Percentiles rank a stretch among this genome's conserved stretches.
These are phyloP conservation scores for Chelon labrosus DNA, from an alignment of 2,797 vertebrate species.

Conservation along the genomic window DNA sequence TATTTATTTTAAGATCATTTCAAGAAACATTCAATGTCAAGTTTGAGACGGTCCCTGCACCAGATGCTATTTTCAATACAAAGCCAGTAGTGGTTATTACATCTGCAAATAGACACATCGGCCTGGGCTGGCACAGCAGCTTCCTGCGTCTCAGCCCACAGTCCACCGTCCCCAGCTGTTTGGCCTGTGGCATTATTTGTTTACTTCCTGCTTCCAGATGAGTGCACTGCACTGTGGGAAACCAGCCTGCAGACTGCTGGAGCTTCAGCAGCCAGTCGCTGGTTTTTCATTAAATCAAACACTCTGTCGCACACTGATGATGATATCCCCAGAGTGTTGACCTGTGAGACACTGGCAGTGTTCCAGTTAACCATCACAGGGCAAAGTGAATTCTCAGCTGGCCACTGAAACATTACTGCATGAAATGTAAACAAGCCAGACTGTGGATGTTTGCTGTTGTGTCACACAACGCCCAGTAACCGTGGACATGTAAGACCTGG, in stretches of 20 bases:
- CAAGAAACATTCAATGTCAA: too few relatives aligned
- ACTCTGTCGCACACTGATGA: constrained; percentile 54
- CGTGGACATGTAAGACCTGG: neutral
- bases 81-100: constrained; percentile 1
- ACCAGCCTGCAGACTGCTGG: constrained; percentile 47
- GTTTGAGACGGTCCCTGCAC: neutral
- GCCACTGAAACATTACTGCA: neutral
- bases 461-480: neutral
- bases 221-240: constrained; percentile 63
- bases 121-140: constrained; percentile 13
- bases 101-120: constrained; percentile 23
- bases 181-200: constrained; percentile 74
- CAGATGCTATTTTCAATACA: constrained; percentile 19
- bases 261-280: constrained; percentile 25
- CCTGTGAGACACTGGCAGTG: constrained; percentile 56
- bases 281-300: constrained; percentile 64
- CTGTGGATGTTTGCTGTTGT: neutral
- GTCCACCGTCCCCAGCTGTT: constrained; percentile 67
- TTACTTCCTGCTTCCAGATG: constrained; percentile 67
- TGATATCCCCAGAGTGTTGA: constrained; percentile 53
- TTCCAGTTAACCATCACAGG: constrained; percentile 42
- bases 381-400: constrained; percentile 40
- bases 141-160: constrained; percentile 38
- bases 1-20: too few relatives aligned
- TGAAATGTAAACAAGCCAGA: neutral